phyloP scores from a whole-genome alignment of 2,797 vertebrate genomes.

The Gallinago stenura region DNA sequence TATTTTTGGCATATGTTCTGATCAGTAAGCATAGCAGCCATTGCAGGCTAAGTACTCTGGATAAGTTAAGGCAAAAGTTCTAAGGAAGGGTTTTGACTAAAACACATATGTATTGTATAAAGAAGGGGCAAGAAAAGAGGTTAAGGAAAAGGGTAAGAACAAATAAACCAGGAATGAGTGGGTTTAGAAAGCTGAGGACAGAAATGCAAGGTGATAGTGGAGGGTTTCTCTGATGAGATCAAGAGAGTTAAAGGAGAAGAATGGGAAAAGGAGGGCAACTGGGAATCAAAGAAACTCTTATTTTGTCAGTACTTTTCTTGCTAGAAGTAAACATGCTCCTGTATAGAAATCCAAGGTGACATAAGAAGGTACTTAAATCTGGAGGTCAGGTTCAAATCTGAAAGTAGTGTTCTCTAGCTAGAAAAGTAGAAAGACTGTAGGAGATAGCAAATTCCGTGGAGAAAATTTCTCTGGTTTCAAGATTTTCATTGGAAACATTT shows the following conservation, averaged over 20 bases:
- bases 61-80: background rate
- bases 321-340: background rate
- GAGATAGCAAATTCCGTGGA: background rate
- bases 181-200: background rate
- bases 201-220: rapidly evolving
- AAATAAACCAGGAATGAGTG: background rate
- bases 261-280: background rate
- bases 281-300: background rate
- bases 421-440: background rate
- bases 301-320: background rate
- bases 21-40: rapidly evolving
- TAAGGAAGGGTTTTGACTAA: background rate
- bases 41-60: background rate
- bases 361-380: background rate
- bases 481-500: background rate
- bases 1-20: background rate
- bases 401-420: background rate
- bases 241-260: background rate
- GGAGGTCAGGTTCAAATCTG: background rate
- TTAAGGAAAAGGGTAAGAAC: background rate
- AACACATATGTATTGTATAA: background rate
- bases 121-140: background rate
- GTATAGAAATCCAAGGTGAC: background rate
- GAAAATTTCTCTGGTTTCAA: background rate
- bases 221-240: background rate